Base-by-base conservation (phyloP, 2,797 vertebrate genomes). In the Pteropus rufus region DNA sequence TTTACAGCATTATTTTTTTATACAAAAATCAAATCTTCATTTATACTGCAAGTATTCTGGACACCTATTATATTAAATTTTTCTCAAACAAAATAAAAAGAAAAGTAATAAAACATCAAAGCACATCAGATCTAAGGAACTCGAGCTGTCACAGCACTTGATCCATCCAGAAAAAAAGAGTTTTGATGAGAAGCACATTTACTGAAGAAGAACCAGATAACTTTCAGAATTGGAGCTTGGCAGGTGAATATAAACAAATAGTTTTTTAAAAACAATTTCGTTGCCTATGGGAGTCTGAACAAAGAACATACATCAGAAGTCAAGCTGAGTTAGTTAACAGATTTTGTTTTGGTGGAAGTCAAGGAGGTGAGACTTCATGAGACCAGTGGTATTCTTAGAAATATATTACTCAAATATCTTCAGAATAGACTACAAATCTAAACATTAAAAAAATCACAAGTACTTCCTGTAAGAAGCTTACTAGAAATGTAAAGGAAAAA, bases 1-100 rank as follows among this genome's bases (percentile, higher is more conserved):
- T 98, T 98, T 97, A 98, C 96, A 98, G 97, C 90, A 95, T 95
- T 98, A 97, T 98, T 97, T 94, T 91, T 96, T 96, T 94, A 90
- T 95, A 93, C 95, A 97, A 94, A 96, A 96, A 96, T 90, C 95
- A 96, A 96, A 97, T 94, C 89, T 96, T 97, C 94, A 98, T 93
- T 95, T 97, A 90, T 7, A 97, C 86, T 49, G 79, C 97, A 97
- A 98, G 92, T 3, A 54, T 90, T 98, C 89, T 97, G 96, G 97
- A 96, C 93, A 97, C 77, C 52, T 98, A 16, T 94, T 93, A 65
- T 96, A 98, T 89, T 93, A 97, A 98, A 75, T 5, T 18, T 81
- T 98, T 96, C 90, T 98, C 75, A 86, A 95, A 88, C 75, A 93
- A 96, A 96, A 91, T 39, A 75, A 97, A 96, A 72, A 23, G 31